Base-by-base conservation (phyloP, 2,797 vertebrate species). In the Chelon labrosus region DNA sequence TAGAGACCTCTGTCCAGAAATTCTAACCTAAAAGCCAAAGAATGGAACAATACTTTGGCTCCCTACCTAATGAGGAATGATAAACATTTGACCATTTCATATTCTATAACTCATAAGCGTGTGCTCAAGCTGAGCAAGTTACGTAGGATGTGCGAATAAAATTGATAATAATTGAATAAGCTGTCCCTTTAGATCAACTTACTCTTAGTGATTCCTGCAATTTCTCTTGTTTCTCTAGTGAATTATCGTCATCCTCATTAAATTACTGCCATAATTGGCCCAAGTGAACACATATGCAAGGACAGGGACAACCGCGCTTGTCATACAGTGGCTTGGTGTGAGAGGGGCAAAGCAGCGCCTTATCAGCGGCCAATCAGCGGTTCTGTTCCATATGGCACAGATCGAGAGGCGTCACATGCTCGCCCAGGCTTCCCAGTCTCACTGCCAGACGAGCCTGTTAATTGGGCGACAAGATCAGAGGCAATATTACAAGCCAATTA, bases 401-500 rank as follows among this genome's bases (percentile, higher is more conserved):
- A 96, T 96, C 95, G 94, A 78, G 82, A 97, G 95, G 95, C 96
- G 94, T 96, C 95, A 94, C 96, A 95, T 96, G 95, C 95, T 97
- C 94, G 93, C 95, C 93, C 31, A 35, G 95, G 94, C 96, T 96
- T 95, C 87, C 85, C 83, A 95, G 95, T 95, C 96, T 95, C 94
- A 95, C 96, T 98, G 96, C 96, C 97, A 98, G 96, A 96, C 97
- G 96, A 96, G 96, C 95, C 96, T 97, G 97, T 97, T 98, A 98
- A 98, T 98, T 98, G 96, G 97, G 96, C 96, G 95, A 98, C 96
- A 97, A 98, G 97, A 98, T 98, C 97, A 98, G 96, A 98, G 96
- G 96, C 96, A 96, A 96, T 96, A 98, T 98, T 98, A 98, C 97
- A 98, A 98, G 96, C 97, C 97, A 98, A 98, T 98, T 98, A 98